Evolutionary conservation across 64 coral and sea anemone species (phyloP).

Genomic region (Porites lutea): DNA sequence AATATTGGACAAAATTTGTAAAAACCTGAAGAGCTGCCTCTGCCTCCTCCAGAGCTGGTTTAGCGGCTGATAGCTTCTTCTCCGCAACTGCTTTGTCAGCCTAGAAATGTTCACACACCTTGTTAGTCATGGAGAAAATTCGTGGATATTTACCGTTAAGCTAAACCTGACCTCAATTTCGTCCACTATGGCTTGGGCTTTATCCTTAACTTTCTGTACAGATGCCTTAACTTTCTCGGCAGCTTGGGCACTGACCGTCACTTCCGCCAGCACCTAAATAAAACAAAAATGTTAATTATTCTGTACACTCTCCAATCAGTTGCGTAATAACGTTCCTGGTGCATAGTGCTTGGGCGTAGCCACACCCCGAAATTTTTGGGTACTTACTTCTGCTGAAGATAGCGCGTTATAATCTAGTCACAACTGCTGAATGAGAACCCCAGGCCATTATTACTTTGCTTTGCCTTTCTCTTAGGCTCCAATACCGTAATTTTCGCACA

Average conservation of each 20-base stretch:
- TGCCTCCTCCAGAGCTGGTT: constrained; percentile 93
- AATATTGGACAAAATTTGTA: not conserved
- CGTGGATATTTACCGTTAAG: not conserved
- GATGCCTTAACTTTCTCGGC: constrained; percentile 93
- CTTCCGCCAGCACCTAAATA: constrained; percentile 83
- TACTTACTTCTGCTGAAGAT: too few relatives aligned
- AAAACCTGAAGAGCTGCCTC: constrained; percentile 94
- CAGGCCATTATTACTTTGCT: too few relatives aligned
- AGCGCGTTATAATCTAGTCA: too few relatives aligned
- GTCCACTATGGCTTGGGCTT: constrained; percentile 93
- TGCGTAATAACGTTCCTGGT: too few relatives aligned
- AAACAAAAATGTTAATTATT: not conserved
- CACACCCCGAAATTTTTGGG: too few relatives aligned
- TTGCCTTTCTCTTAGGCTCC: too few relatives aligned
- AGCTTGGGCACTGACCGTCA: constrained; percentile 92
- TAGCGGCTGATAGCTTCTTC: constrained; percentile 88
- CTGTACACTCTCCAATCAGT: too few relatives aligned
- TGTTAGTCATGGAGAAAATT: not conserved
- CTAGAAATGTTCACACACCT: constrained; percentile 49
- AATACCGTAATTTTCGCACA: too few relatives aligned
- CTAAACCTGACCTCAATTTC: constrained; percentile 76
- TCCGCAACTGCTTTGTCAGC: constrained; percentile 96
- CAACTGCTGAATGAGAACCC: too few relatives aligned
- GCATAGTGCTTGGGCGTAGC: too few relatives aligned
- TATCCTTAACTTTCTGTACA: constrained; percentile 95